Percentiles rank a stretch among this genome's conserved stretches.
Conservation (phyloP, 1,140 invertebrate genomes). For the Drosophila pseudoananassae region DNA sequence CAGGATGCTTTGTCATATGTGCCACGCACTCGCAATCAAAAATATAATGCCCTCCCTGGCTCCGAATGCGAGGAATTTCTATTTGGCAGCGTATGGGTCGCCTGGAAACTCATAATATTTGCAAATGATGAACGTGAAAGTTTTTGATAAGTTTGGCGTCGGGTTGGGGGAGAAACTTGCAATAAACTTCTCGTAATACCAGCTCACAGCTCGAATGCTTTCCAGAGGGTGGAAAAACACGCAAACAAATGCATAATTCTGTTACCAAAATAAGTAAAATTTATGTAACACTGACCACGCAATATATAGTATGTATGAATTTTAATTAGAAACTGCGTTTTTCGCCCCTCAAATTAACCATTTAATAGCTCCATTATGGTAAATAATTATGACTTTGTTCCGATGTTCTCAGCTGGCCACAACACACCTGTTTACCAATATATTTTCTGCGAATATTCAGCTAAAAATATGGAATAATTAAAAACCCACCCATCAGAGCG, state of each 20-base stretch:
- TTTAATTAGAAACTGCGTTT: not conserved
- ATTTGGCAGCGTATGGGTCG: slow-evolving; percentile 27
- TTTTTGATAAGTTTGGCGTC: slow-evolving; percentile 68
- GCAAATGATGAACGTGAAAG: slow-evolving; percentile 81
- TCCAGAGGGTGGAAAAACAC: not conserved
- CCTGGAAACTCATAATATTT: slow-evolving; percentile 78
- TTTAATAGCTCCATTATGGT: slow-evolving; percentile 16
- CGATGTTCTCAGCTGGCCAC: not conserved
- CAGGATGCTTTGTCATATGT: slow-evolving; percentile 30
- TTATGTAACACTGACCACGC: slow-evolving; percentile 47
- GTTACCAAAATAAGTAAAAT: slow-evolving; percentile 65
- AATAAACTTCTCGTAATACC: slow-evolving; percentile 43
- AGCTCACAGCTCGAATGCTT: not conserved
- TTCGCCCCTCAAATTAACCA: slow-evolving; percentile 23
- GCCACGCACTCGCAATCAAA: slow-evolving; percentile 76
- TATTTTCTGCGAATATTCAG: not conserved
- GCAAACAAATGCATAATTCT: slow-evolving; percentile 68
- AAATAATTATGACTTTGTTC: slow-evolving; percentile 18
- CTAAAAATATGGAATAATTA: slow-evolving; percentile 8
- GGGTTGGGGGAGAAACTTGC: slow-evolving; percentile 18
- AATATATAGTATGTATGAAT: slow-evolving; percentile 5
- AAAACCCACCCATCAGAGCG: slow-evolving; percentile 7
- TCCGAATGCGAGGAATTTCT: slow-evolving; percentile 4
- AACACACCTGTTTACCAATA: not conserved
- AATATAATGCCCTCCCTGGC: slow-evolving; percentile 55